phyloP scores from a whole-genome alignment of 2,888 invertebrate genomes.

The Achlya flavicornis region DNA sequence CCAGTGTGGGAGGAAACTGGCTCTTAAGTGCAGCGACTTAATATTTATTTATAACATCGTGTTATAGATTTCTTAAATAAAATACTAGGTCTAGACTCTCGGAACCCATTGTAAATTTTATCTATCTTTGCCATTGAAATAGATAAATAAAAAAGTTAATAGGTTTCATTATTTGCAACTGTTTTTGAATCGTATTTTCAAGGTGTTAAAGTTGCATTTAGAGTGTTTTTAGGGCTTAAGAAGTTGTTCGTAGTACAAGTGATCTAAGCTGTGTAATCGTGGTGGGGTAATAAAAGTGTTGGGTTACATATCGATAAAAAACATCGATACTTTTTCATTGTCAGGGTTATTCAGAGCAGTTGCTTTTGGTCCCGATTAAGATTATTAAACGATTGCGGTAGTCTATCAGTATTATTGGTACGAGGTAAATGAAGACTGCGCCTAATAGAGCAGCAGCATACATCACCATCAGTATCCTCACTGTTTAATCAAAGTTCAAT shows the following conservation, averaged over 20 bases:
- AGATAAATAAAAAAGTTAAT: slow-evolving; percentile 9
- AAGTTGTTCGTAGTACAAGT: slow-evolving; percentile 27
- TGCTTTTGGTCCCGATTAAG: too few species aligned
- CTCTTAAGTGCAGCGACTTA: too few species aligned
- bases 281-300: slow-evolving; percentile 39
- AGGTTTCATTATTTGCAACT: slow-evolving; percentile 13
- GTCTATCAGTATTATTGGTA: too few species aligned
- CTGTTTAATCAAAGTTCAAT: too few species aligned
- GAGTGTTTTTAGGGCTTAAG: slow-evolving; percentile 15
- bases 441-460: too few species aligned
- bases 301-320: slow-evolving; percentile 28
- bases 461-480: too few species aligned
- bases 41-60: too few species aligned
- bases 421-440: too few species aligned
- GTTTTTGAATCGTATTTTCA: slow-evolving; percentile 17
- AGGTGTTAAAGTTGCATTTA: slow-evolving; percentile 21
- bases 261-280: slow-evolving; percentile 55
- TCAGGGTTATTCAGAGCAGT: too few species aligned
- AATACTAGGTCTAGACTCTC: background rate
- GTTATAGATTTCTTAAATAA: too few species aligned
- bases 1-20: too few species aligned
- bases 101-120: background rate
- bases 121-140: slow-evolving; percentile 2
- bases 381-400: too few species aligned
- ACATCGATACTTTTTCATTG: background rate